phyloP scores from a whole-genome alignment of 2,113 vertebrate genomes.

The Grammomys dolichurus region DNA sequence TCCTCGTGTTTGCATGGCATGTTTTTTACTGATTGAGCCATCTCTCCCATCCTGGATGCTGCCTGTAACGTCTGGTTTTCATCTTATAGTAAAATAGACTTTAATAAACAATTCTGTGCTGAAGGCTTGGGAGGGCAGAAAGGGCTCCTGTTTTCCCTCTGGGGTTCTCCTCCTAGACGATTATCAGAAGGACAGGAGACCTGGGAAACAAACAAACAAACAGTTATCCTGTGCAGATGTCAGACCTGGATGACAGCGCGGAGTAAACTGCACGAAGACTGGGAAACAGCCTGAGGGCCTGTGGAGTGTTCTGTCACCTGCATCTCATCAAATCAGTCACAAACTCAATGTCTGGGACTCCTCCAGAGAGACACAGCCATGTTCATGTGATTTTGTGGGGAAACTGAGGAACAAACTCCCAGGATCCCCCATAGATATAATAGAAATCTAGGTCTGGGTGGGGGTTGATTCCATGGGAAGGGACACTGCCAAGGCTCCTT shows the following conservation, averaged over 20 bases:
- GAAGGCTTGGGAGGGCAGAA: neutral
- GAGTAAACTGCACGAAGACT: neutral
- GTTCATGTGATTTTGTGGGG: rapidly evolving
- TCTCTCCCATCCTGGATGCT: too few relatives aligned
- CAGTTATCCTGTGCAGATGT: neutral
- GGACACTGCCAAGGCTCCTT: neutral
- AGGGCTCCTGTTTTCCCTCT: neutral
- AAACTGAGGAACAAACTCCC: rapidly evolving
- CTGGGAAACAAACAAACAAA: neutral
- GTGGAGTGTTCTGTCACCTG: neutral
- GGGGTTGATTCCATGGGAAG: rapidly evolving
- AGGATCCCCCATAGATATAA: neutral
- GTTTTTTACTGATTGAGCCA: neutral
- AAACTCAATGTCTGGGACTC: too few relatives aligned
- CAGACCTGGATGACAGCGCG: neutral
- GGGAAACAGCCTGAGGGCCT: neutral
- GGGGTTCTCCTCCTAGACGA: neutral
- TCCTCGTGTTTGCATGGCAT: neutral
- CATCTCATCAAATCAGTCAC: neutral
- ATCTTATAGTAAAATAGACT: neutral
- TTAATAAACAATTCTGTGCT: neutral
- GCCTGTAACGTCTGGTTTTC: neutral
- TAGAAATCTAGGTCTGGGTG: neutral
- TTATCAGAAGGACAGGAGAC: too few relatives aligned
- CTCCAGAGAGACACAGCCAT: rapidly evolving